Percentiles rank a stretch among this genome's conserved stretches.
These are phyloP conservation scores for Xiphophorus maculatus DNA, from an alignment of 2,113 vertebrate genomes.

Conservation along the genomic window DNA sequence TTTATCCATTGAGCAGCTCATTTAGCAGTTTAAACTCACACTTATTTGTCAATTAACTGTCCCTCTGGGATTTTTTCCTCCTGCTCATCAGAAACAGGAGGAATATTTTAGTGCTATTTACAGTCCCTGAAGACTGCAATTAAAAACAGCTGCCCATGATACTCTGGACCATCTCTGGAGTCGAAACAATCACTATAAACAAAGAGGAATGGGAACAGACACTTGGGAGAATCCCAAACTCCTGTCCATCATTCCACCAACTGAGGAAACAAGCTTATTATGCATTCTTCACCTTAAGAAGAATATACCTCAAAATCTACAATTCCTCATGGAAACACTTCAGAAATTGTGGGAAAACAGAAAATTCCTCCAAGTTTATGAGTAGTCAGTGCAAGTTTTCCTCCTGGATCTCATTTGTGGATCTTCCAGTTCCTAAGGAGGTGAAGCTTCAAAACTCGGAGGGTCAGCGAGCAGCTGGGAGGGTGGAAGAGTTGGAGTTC, in stretches of 20 bases:
- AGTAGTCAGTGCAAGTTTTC: slow-evolving; percentile 3
- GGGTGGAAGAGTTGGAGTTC: slow-evolving; percentile 26
- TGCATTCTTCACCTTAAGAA: slow-evolving; percentile 2
- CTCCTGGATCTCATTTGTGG: slow-evolving; percentile 72
- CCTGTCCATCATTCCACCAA: slow-evolving; percentile 2
- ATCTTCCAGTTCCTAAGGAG: slow-evolving; percentile 83
- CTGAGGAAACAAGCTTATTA: slow-evolving; percentile 10
- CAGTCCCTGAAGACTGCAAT: slow-evolving; percentile 3
- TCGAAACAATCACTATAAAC: slow-evolving; percentile 29
- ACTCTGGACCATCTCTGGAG: slow-evolving; percentile 6
- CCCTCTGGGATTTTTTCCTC: slow-evolving; percentile 9
- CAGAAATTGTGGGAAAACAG: neutral
- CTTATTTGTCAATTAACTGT: slow-evolving; percentile 7
- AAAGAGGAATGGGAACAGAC: slow-evolving; percentile 13
- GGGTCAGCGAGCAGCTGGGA: slow-evolving; percentile 45
- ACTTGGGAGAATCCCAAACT: neutral
- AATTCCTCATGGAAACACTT: neutral
- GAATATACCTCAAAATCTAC: slow-evolving; percentile 2
- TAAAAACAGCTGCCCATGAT: slow-evolving; percentile 38
- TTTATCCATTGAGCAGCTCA: neutral
- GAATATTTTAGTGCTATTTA: slow-evolving; percentile 13
- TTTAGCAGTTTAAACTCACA: slow-evolving; percentile 3
- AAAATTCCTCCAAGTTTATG: slow-evolving; percentile 30
- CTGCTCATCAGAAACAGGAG: neutral
- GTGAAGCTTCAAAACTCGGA: slow-evolving; percentile 60